Percentiles rank a stretch among this genome's conserved stretches.
phyloP scores from a whole-genome alignment of 1,140 invertebrate species.

The Drosophila sp. region DNA sequence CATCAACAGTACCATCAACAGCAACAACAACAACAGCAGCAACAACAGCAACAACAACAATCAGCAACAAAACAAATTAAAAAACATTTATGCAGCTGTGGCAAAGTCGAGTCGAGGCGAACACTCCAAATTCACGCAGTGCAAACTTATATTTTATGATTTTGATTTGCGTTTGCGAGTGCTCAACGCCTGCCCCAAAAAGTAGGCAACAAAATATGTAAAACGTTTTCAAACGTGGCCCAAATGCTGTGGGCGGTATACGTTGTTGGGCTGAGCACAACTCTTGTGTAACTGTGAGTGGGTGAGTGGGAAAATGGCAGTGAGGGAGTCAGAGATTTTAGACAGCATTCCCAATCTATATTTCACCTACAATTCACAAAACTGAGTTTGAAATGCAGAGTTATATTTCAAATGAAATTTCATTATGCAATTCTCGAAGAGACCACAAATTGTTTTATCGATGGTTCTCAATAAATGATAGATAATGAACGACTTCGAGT shows the following conservation, averaged over 20 bases:
- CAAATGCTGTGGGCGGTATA: constrained; percentile 21
- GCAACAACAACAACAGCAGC: constrained; percentile 22
- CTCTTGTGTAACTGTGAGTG: constrained; percentile 18
- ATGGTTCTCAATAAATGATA: too few relatives aligned
- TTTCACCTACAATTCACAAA: too few relatives aligned
- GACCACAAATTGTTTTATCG: too few relatives aligned
- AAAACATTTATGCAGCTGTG: constrained; percentile 82
- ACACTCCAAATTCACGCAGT: constrained; percentile 72
- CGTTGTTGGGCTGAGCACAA: not conserved
- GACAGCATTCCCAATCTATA: not conserved
- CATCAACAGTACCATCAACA: constrained; percentile 35
- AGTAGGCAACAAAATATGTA: constrained; percentile 55
- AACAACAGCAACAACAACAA: constrained; percentile 33
- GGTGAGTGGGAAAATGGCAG: not conserved
- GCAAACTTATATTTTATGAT: constrained; percentile 82
- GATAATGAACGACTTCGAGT: too few relatives aligned
- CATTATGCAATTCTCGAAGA: too few relatives aligned
- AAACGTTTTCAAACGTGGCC: constrained; percentile 9
- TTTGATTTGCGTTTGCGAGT: constrained; percentile 60
- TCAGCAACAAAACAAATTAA: constrained; percentile 73
- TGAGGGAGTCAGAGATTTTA: too few relatives aligned
- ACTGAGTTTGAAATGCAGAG: too few relatives aligned
- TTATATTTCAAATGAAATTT: too few relatives aligned
- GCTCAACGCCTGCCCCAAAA: constrained; percentile 52
- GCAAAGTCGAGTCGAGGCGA: constrained; percentile 23